These are phyloP conservation scores for Columbina picui DNA, from an alignment of 2,113 vertebrate genomes.

Conservation along the genomic window DNA sequence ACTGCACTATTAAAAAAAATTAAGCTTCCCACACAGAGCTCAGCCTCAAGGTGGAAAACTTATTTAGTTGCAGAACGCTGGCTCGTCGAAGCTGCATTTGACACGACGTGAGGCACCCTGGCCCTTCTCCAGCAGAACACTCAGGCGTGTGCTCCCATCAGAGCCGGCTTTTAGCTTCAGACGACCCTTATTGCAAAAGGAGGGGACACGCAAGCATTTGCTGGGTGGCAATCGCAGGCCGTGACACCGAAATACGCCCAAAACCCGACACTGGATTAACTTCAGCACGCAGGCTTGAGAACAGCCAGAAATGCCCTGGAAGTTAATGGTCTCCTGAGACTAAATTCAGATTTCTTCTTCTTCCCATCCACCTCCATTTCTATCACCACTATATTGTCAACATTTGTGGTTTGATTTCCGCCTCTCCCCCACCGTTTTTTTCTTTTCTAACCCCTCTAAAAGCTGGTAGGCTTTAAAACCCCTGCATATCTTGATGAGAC, in stretches of 20 bases:
- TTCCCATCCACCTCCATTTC: neutral
- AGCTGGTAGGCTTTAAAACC: conserved; percentile 21
- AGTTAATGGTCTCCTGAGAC: neutral
- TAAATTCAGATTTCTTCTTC: neutral
- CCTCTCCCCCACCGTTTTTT: neutral
- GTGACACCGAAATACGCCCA: neutral
- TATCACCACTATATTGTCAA: conserved; percentile 34
- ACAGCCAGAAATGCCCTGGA: neutral
- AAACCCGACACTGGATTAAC: rapidly evolving
- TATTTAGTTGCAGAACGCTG: neutral
- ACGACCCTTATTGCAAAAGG: neutral
- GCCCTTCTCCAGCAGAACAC: neutral
- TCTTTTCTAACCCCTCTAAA: conserved; percentile 7
- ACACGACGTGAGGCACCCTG: neutral
- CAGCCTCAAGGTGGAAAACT: neutral
- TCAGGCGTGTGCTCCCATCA: rapidly evolving
- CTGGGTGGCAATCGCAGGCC: neutral
- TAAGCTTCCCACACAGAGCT: neutral
- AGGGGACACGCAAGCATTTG: rapidly evolving
- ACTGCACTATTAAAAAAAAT: neutral
- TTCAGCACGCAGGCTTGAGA: neutral
- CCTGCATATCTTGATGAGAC: neutral
- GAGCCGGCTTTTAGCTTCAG: neutral
- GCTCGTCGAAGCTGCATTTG: neutral
- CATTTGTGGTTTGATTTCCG: conserved; percentile 39